phyloP scores from a whole-genome alignment of 2,888 invertebrate species.

The Fragum sueziense region DNA sequence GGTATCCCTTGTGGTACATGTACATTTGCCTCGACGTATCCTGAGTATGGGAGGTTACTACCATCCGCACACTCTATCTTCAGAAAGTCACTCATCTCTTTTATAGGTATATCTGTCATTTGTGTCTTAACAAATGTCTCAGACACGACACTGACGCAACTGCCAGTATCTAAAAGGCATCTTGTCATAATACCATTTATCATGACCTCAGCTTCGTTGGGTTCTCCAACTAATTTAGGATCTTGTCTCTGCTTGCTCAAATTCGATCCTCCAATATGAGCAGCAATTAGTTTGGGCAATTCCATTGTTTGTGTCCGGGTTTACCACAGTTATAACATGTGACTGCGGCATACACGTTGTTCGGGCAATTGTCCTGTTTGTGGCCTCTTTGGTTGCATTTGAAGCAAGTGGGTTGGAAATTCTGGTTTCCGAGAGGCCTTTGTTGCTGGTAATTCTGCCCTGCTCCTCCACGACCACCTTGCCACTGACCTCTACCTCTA shows the following conservation, averaged over 20 bases:
- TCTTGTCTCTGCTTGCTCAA: background rate
- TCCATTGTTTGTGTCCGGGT: background rate
- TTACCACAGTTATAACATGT: background rate
- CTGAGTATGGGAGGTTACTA: conserved; percentile 46
- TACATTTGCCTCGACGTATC: conserved; percentile 36
- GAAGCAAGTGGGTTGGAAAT: background rate
- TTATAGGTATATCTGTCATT: too few relatives aligned
- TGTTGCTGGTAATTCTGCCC: background rate
- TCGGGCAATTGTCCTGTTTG: background rate
- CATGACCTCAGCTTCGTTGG: conserved; percentile 21
- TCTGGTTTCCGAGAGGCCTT: background rate
- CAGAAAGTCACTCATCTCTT: too few relatives aligned
- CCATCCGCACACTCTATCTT: too few relatives aligned
- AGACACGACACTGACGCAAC: conserved; percentile 40
- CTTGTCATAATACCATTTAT: background rate
- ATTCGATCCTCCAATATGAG: conserved; percentile 20
- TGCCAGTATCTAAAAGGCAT: conserved; percentile 40
- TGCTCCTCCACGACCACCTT: background rate
- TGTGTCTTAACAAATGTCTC: conserved; percentile 23
- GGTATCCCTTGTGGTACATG: conserved; percentile 10
- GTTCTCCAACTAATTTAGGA: conserved; percentile 37
- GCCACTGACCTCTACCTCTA: too few relatives aligned
- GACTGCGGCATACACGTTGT: background rate
- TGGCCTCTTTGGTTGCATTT: background rate
- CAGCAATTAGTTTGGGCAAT: conserved; percentile 28